phyloP scores from a whole-genome alignment of 2,113 vertebrate species.

The Chlorodrepanis virens region DNA sequence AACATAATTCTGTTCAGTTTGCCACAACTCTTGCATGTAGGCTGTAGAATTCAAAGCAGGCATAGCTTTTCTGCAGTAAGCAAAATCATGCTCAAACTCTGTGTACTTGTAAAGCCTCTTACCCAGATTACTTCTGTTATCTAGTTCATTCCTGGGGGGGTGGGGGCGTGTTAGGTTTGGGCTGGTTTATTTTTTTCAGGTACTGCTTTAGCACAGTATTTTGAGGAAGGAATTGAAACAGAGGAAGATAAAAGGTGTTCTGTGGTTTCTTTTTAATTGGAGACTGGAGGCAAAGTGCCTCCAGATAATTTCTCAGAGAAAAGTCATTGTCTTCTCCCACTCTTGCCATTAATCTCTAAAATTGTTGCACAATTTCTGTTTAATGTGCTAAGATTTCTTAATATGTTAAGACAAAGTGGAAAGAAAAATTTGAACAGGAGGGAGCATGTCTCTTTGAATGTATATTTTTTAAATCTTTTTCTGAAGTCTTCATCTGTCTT shows the following conservation, averaged over 20 bases:
- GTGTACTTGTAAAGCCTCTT: not conserved
- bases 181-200: not conserved
- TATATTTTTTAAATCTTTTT: slow-evolving; percentile 42
- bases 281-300: slow-evolving; percentile 59
- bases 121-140: slow-evolving; percentile 22
- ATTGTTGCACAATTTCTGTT: slow-evolving; percentile 67
- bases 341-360: slow-evolving; percentile 65
- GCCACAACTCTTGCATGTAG: not conserved
- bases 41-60: not conserved
- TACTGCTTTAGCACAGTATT: not conserved
- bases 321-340: slow-evolving; percentile 65
- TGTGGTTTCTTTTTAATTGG: slow-evolving; percentile 63
- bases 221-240: slow-evolving; percentile 40
- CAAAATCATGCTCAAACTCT: not conserved
- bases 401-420: slow-evolving; percentile 58
- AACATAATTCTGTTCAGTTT: not conserved
- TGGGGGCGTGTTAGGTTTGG: not conserved
- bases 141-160: not conserved
- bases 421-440: slow-evolving; percentile 67
- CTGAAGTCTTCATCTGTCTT: slow-evolving; percentile 41
- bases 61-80: not conserved
- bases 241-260: slow-evolving; percentile 58
- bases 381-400: slow-evolving; percentile 64
- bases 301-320: slow-evolving; percentile 63
- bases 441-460: slow-evolving; percentile 57